Conservation (phyloP, 2,888 invertebrate genomes). For the Agriopis leucophaearia region DNA sequence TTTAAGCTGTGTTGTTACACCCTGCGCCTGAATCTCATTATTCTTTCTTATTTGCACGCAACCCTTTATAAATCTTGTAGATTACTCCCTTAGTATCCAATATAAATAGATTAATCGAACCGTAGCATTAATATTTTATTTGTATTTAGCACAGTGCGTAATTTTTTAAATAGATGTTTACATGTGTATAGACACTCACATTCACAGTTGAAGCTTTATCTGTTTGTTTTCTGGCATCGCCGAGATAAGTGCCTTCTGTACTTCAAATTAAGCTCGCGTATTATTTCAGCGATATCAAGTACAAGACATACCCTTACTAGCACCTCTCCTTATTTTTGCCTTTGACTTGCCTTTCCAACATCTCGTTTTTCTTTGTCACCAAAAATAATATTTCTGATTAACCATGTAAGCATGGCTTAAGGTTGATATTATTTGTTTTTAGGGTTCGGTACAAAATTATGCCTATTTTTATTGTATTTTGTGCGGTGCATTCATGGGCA, state of each 20-base stretch:
- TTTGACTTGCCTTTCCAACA: slow-evolving; percentile 76
- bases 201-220: slow-evolving; percentile 80
- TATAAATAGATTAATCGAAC: slow-evolving; percentile 54
- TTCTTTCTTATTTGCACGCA: slow-evolving; percentile 65
- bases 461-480: slow-evolving; percentile 55
- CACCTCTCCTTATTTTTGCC: slow-evolving; percentile 81
- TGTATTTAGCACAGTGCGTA: slow-evolving; percentile 59
- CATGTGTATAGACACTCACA: slow-evolving; percentile 62
- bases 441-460: slow-evolving; percentile 56
- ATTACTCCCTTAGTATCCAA: slow-evolving; percentile 51
- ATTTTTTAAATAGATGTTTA: slow-evolving; percentile 56
- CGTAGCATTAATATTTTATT: slow-evolving; percentile 46
- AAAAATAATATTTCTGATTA: slow-evolving; percentile 69
- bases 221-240: slow-evolving; percentile 87
- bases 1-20: slow-evolving; percentile 60
- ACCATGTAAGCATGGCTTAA: slow-evolving; percentile 80
- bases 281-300: slow-evolving; percentile 57
- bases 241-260: slow-evolving; percentile 70
- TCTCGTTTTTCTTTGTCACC: slow-evolving; percentile 55
- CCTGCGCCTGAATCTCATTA: slow-evolving; percentile 63
- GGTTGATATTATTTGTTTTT: slow-evolving; percentile 60
- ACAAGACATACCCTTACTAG: slow-evolving; percentile 67
- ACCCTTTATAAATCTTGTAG: slow-evolving; percentile 49
- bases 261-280: slow-evolving; percentile 62
- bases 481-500: slow-evolving; percentile 78